Conservation (phyloP, 2,888 invertebrate species). For the Rhagonycha lutea region DNA sequence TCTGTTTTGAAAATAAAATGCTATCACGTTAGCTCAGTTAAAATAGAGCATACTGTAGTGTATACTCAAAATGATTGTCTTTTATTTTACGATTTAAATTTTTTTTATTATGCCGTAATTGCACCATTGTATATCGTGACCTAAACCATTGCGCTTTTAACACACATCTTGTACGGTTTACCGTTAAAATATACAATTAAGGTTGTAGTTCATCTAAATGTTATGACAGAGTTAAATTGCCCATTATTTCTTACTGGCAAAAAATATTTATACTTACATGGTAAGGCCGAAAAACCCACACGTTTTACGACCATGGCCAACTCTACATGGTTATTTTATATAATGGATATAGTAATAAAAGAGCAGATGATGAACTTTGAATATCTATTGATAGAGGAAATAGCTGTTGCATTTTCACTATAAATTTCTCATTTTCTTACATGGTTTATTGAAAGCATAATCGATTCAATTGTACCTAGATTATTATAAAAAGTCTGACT, state of each 20-base stretch:
- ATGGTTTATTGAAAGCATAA: not conserved
- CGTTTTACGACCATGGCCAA: not conserved
- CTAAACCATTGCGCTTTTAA: not conserved
- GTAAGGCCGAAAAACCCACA: not conserved
- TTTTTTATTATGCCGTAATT: not conserved
- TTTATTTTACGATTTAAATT: not conserved
- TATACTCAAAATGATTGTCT: too few species aligned
- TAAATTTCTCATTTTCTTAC: not conserved
- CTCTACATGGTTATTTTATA: not conserved
- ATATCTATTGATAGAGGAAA: not conserved
- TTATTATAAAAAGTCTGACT: not conserved
- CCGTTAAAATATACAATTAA: not conserved
- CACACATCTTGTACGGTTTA: not conserved
- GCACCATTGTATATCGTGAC: not conserved
- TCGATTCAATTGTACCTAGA: not conserved
- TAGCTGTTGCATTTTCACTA: not conserved
- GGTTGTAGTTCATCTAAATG: not conserved
- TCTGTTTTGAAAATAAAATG: too few species aligned
- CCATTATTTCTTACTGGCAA: not conserved
- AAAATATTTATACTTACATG: not conserved
- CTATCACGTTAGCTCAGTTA: not conserved
- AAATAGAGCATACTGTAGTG: not conserved
- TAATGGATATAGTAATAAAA: not conserved
- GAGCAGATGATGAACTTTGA: not conserved
- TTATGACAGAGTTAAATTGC: not conserved